Conservation (phyloP, 37 sponge, comb jelly and placozoan species). For the Geodia barretti region DNA sequence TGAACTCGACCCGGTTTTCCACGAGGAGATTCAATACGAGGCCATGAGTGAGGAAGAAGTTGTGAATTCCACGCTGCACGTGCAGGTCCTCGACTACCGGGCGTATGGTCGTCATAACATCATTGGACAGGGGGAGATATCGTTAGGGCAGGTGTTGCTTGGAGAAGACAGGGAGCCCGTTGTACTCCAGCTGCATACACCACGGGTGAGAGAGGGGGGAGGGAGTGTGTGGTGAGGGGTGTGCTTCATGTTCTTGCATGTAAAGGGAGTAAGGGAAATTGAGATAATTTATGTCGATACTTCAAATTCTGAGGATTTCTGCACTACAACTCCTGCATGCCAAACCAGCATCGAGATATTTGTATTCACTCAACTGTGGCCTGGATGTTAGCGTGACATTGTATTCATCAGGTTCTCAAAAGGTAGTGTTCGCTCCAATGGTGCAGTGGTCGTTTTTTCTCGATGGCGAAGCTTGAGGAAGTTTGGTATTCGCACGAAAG, state of each 20-base stretch:
- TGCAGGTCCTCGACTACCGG: slow-evolving; percentile 56
- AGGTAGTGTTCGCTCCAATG: no score
- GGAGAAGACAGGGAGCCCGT: slow-evolving; percentile 18
- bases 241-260: neutral
- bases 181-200: slow-evolving; percentile 21
- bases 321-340: no score
- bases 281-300: no score
- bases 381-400: no score
- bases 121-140: slow-evolving; percentile 21
- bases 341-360: no score
- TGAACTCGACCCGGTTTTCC: slow-evolving; percentile 27
- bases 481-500: no score
- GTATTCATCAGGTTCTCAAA: no score
- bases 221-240: neutral
- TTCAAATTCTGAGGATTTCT: no score
- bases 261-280: neutral
- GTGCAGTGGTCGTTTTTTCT: no score
- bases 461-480: no score
- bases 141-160: slow-evolving; percentile 33
- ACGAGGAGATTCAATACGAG: slow-evolving; percentile 42
- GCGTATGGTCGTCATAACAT: slow-evolving; percentile 47
- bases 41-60: slow-evolving; percentile 52
- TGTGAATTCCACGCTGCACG: slow-evolving; percentile 51
- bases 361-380: no score
- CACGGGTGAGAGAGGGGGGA: slow-evolving; percentile 21